Evolutionary conservation across 2,888 invertebrate species (phyloP).

Genomic region (Taphrorychus bicolor): DNA sequence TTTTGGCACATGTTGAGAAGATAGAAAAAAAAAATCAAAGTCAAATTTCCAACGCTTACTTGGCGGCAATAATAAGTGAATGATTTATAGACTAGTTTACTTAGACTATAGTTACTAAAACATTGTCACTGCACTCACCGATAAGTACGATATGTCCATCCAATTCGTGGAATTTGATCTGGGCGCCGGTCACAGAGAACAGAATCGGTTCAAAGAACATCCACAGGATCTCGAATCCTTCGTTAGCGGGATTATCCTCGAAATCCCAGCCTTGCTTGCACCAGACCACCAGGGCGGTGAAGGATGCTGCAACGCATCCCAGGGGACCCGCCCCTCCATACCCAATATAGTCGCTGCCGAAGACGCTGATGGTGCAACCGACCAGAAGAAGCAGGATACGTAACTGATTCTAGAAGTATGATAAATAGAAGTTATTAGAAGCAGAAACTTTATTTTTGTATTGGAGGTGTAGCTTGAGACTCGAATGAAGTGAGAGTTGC

Average conservation of each 20-base stretch:
- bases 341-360: conserved; percentile 82
- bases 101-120: background rate
- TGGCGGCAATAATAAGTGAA: background rate
- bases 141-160: conserved; percentile 73
- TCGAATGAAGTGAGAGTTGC: too few species aligned
- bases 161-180: conserved; percentile 79
- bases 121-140: too few species aligned
- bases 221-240: conserved; percentile 92
- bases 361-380: conserved; percentile 83
- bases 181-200: conserved; percentile 93
- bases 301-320: conserved; percentile 82
- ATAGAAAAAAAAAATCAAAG: too few species aligned
- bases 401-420: conserved; percentile 66
- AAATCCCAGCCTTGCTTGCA: conserved; percentile 69
- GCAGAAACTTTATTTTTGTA: too few species aligned
- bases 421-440: background rate
- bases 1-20: too few species aligned
- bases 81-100: background rate
- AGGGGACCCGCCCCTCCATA: conserved; percentile 81
- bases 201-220: conserved; percentile 95
- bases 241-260: conserved; percentile 86
- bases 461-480: too few species aligned
- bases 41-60: too few species aligned
- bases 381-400: conserved; percentile 80
- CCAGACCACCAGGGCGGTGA: conserved; percentile 72